Evolutionary conservation across 2,113 vertebrate genomes (phyloP), one percentile per base, ranked within the genome.

Genomic region (Bubalus kerabau): DNA sequence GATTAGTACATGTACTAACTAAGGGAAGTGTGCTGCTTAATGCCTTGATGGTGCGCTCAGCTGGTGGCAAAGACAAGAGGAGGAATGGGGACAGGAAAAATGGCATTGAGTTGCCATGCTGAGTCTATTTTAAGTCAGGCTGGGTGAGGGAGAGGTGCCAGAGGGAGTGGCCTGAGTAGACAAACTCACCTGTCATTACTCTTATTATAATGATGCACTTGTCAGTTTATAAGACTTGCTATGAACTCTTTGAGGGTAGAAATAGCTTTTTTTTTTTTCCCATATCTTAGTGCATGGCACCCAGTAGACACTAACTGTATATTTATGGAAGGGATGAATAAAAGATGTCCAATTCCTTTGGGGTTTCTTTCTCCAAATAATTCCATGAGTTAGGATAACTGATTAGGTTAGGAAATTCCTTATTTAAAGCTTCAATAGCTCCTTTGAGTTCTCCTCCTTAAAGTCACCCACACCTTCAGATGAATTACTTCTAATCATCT

Each of bases 371-470:
- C 16, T 43, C 28, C 7, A 14, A 59, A 4, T 60, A 17, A 30
- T 85, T 93, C 87, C 43, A n/a, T 10, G 14, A 43, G 40, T 60
- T 82, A 78, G 30, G 12, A 93, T 56, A 87, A 71, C 0, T 71
- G 57, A 87, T 67, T 87, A 50, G n/a, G 14, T 86, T 64, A 93
- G 36, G 10, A 94, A 82, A 19, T 82, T 67, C 15, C 59, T 88
- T 96, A 74, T 92, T 90, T 87, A 87, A 88, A 90, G 92, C 5
- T n/a, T 78, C 24, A 67, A 12, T 43, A 67, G 56, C 6, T 30
- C 9, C 15, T 16, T n/a, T n/a, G 80, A 48, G 6, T 80, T 96
- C 87, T 71, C 3, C 7, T 87, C 26, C 48, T 97, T 67, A 67
- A 85, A 57, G 16, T 84, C 54, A 67, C 74, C 92, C 21, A 81